phyloP scores from a whole-genome alignment of 1,140 invertebrate species.

The Neodiprion pinetum region DNA sequence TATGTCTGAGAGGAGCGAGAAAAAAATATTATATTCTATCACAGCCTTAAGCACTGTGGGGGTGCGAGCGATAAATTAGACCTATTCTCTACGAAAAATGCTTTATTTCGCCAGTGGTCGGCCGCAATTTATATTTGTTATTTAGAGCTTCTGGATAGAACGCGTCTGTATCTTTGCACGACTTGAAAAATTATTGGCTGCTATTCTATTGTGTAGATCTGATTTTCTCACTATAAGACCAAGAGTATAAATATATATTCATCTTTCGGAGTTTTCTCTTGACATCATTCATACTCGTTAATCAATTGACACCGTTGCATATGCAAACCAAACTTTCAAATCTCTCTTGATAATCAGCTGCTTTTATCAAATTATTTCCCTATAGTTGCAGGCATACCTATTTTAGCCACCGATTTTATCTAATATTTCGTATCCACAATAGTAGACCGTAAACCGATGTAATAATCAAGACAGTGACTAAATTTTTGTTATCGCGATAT shows the following conservation, averaged over 20 bases:
- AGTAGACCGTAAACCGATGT: too few species aligned
- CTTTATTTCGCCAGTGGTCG: background rate
- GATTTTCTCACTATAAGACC: background rate
- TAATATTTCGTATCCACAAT: too few species aligned
- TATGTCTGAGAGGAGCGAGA: background rate
- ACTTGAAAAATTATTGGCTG: background rate
- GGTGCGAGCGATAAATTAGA: background rate
- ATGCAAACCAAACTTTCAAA: too few species aligned
- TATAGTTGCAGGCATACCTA: too few species aligned
- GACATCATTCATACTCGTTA: too few species aligned
- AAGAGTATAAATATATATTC: background rate
- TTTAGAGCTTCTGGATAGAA: constrained; percentile 2
- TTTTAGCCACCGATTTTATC: too few species aligned
- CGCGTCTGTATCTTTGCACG: background rate
- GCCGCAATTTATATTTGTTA: constrained; percentile 7
- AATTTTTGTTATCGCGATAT: too few species aligned
- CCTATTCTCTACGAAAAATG: constrained; percentile 3
- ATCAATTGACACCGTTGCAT: too few species aligned
- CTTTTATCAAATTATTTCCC: too few species aligned
- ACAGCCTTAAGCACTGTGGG: background rate
- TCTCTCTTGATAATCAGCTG: too few species aligned
- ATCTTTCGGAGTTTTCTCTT: too few species aligned
- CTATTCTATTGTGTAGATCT: background rate
- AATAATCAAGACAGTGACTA: too few species aligned
- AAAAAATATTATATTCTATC: background rate